These are phyloP conservation scores for Asteroscopus sphinx DNA, from an alignment of 2,888 invertebrate genomes.

Conservation along the genomic window DNA sequence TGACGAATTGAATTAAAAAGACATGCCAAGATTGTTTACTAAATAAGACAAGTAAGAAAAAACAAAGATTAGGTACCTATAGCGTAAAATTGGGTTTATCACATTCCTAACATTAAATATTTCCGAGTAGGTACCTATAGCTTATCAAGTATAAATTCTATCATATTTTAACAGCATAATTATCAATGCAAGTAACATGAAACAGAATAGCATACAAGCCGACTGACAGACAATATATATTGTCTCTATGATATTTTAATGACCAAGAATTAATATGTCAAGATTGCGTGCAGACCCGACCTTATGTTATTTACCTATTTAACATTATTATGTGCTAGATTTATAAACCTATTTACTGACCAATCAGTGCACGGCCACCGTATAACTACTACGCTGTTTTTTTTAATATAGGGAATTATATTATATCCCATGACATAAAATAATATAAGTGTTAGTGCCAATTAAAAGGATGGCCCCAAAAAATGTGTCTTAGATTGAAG, in stretches of 20 bases:
- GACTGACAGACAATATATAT: constrained; percentile 37
- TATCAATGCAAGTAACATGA: constrained; percentile 23
- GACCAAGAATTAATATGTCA: constrained; percentile 44
- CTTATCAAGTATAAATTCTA: constrained; percentile 5
- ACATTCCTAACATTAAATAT: constrained; percentile 23
- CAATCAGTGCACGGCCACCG: constrained; percentile 36
- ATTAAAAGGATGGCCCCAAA: no score
- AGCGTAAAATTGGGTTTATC: constrained; percentile 8
- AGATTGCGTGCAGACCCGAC: constrained; percentile 33
- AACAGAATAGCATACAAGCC: constrained; percentile 32
- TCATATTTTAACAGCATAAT: constrained; percentile 36
- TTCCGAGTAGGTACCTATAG: constrained; percentile 1
- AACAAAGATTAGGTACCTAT: no score
- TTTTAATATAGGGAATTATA: no score
- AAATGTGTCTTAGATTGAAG: no score
- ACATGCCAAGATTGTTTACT: no score
- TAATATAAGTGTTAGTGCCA: no score
- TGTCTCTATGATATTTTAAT: constrained; percentile 43
- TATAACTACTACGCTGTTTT: constrained; percentile 26
- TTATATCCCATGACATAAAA: no score
- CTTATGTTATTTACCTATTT: constrained; percentile 36
- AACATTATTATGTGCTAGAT: constrained; percentile 27
- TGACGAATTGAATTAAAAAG: no score
- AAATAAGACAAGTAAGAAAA: no score
- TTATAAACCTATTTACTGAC: constrained; percentile 37